Conservation (phyloP, 2,888 invertebrate genomes). For the Cryptophagus acutangulus region DNA sequence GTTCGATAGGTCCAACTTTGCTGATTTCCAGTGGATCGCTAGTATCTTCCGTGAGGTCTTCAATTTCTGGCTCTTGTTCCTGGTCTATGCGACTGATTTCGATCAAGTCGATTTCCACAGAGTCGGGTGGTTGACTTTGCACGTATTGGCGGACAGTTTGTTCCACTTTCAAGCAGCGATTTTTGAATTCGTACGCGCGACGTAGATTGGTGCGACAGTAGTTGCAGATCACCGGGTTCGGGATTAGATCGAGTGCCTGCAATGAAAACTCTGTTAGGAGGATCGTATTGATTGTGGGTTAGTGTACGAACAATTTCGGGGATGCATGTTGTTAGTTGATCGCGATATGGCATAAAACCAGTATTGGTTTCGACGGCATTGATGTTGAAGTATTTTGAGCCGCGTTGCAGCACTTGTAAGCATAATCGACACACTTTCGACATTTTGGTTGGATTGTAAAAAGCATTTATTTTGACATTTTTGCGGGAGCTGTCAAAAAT, state of each 20-base stretch:
- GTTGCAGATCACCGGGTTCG: constrained; percentile 34
- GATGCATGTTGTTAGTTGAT: constrained; percentile 37
- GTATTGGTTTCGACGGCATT: constrained; percentile 37
- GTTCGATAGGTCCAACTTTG: no score
- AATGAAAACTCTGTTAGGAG: constrained; percentile 8
- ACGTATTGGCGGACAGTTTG: constrained; percentile 34
- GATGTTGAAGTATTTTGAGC: constrained; percentile 36
- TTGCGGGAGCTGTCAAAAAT: no score
- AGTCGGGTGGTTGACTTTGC: constrained; percentile 26
- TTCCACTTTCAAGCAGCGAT: constrained; percentile 32
- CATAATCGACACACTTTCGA: constrained; percentile 38
- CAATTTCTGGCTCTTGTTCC: constrained; percentile 2
- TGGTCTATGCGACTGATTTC: no score
- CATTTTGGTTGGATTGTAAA: no score
- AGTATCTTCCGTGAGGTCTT: background rate
- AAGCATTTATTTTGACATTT: no score
- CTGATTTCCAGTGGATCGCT: background rate
- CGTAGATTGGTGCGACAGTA: constrained; percentile 30
- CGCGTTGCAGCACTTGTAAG: constrained; percentile 30
- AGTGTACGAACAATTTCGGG: constrained; percentile 35
- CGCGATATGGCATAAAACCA: constrained; percentile 38
- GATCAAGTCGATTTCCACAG: background rate
- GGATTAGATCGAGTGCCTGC: constrained; percentile 33
- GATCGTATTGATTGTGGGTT: background rate
- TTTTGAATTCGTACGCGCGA: constrained; percentile 33